Percentiles rank a stretch among this genome's conserved stretches.
Evolutionary conservation across 2,888 invertebrate species (phyloP).

Genomic region (Sarcophaga caerulescens): DNA sequence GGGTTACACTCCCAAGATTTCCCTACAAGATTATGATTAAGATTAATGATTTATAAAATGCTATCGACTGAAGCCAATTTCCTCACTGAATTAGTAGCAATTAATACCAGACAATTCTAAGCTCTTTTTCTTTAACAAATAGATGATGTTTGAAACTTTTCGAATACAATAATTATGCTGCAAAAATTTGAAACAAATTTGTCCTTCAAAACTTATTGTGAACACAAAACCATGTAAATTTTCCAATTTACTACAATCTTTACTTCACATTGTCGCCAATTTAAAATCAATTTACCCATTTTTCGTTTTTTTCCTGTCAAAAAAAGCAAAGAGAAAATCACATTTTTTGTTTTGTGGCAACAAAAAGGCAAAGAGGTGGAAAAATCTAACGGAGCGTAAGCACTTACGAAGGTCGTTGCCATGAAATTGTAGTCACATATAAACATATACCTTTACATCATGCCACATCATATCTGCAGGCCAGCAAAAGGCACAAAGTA

Average conservation of each 20-base stretch:
- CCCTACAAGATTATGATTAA: too few species aligned
- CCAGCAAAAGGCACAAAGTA: not conserved
- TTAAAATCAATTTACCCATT: conserved; percentile 72
- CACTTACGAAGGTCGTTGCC: conserved; percentile 73
- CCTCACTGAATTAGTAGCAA: too few species aligned
- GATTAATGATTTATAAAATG: too few species aligned
- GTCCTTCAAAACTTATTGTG: not conserved
- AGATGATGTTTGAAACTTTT: not conserved
- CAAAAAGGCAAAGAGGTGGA: conserved; percentile 53
- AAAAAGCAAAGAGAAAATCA: not conserved
- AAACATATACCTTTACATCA: too few species aligned
- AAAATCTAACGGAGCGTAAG: conserved; percentile 73
- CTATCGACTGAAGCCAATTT: too few species aligned
- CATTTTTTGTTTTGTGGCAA: conserved; percentile 26
- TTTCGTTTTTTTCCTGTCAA: conserved; percentile 68
- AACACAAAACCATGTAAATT: conserved; percentile 4
- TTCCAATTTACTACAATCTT: conserved; percentile 6
- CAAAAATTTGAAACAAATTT: not conserved
- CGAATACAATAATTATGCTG: not conserved
- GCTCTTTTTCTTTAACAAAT: too few species aligned
- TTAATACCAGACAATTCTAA: too few species aligned
- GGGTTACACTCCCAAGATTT: too few species aligned
- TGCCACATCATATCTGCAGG: not conserved
- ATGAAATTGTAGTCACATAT: not conserved
- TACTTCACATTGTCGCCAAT: conserved; percentile 61